A percentile compares a stretch with the other conserved stretches of the same genome.
phyloP scores from a whole-genome alignment of 2,888 invertebrate species.

The Apotomis betuletana region DNA sequence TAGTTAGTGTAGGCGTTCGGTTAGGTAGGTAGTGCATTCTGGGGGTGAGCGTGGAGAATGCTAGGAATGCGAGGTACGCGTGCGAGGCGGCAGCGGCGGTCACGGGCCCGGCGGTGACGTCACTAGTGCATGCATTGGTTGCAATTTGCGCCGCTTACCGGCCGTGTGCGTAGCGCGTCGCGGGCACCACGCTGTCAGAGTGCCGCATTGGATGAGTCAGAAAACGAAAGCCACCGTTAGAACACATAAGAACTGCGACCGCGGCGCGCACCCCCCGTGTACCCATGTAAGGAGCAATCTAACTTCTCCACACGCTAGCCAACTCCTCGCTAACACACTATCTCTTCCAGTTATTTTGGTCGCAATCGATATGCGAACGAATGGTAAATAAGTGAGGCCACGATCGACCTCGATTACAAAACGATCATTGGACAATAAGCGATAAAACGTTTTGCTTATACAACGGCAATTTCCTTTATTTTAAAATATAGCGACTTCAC shows the following conservation, averaged over 20 bases:
- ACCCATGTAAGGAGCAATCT: slow-evolving; percentile 52
- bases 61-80: slow-evolving; percentile 71
- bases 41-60: slow-evolving; percentile 75
- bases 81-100: slow-evolving; percentile 57
- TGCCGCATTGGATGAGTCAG: slow-evolving; percentile 80
- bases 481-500: slow-evolving; percentile 84
- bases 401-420: slow-evolving; percentile 71
- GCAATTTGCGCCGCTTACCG: slow-evolving; percentile 61
- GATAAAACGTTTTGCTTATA: slow-evolving; percentile 81
- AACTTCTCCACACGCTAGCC: slow-evolving; percentile 71
- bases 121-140: slow-evolving; percentile 40
- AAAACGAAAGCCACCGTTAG: slow-evolving; percentile 69
- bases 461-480: slow-evolving; percentile 83
- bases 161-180: slow-evolving; percentile 65
- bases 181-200: slow-evolving; percentile 70
- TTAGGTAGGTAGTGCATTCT: slow-evolving; percentile 75
- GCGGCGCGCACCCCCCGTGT: slow-evolving; percentile 46
- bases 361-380: slow-evolving; percentile 76
- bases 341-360: slow-evolving; percentile 81
- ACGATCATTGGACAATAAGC: slow-evolving; percentile 78
- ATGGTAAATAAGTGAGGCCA: slow-evolving; percentile 68
- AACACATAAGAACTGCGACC: slow-evolving; percentile 56
- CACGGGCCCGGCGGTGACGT: slow-evolving; percentile 52
- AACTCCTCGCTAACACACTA: slow-evolving; percentile 77
- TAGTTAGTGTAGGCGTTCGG: slow-evolving; percentile 66